A percentile compares a stretch with the other conserved stretches of the same genome.
Evolutionary conservation across 2,888 invertebrate species (phyloP).

Genomic region (Brenthis ino): DNA sequence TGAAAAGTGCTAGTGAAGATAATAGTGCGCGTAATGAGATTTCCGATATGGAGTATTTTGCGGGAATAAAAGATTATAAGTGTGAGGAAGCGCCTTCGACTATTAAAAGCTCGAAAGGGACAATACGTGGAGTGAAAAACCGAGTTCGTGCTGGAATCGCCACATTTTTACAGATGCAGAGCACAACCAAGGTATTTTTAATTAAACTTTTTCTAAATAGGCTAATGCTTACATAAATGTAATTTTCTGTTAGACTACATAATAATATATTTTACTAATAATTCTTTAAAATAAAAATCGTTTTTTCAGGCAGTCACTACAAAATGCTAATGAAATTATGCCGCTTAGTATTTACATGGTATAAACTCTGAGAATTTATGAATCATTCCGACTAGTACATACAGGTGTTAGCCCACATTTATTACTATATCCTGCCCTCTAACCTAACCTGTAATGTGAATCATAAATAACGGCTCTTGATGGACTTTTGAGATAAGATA

Average conservation of each 20-base stretch:
- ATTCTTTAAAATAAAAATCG: too few species aligned
- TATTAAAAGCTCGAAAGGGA: conserved; percentile 95
- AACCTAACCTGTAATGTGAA: conserved; percentile 8
- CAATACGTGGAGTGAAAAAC: conserved; percentile 96
- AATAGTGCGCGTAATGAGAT: conserved; percentile 72
- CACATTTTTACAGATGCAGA: conserved; percentile 94
- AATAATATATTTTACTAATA: neutral
- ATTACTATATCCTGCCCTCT: conserved; percentile 13
- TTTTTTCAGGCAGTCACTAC: too few species aligned
- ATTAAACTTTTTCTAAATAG: conserved; percentile 43
- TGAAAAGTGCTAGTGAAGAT: conserved; percentile 73
- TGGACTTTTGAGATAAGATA: conserved; percentile 13
- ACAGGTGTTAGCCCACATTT: conserved; percentile 10
- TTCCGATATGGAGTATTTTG: conserved; percentile 87
- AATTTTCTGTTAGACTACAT: conserved; percentile 47
- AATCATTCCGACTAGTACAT: neutral
- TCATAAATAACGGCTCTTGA: conserved; percentile 8
- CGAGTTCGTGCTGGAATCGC: conserved; percentile 96
- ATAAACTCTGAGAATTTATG: neutral
- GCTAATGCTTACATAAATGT: too few species aligned
- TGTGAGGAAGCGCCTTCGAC: conserved; percentile 86
- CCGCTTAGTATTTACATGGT: neutral
- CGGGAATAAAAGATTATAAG: conserved; percentile 89
- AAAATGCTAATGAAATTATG: neutral
- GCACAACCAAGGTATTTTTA: conserved; percentile 87